Base-by-base conservation (phyloP, 2,797 vertebrate genomes). In the Podargus strigoides region DNA sequence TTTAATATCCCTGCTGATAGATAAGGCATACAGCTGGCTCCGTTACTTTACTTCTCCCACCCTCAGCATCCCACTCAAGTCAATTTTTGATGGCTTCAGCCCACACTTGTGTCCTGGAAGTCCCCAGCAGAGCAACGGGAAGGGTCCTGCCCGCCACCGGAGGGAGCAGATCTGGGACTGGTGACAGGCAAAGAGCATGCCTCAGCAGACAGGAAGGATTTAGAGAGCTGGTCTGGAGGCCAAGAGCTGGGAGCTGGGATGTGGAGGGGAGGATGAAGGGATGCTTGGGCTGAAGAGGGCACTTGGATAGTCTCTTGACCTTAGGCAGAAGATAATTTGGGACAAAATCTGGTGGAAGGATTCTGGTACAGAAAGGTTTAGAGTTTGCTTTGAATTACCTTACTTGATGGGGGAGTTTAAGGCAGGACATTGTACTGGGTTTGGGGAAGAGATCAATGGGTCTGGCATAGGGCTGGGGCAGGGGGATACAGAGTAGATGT, bases 401-500 rank as follows among this genome's bases (percentile, higher is more conserved):
- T 46, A 34, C 18, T 50, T 64, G 32, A 59, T 52, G 39, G 9
- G 28, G 3, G 2, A 34, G 5, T 32, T 15, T 66, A 75, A 86
- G 36, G 47, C 21, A 78, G 23, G 30, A 66, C 26, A 12, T 11
- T 9, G 30, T 27, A 36, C 72, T 0, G 7, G 34, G 7, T 4
- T 1, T 64, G n/a, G 20, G 34, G 27, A 64, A 72, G 49, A 75
- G 22, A 30, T 24, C 1, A 4, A 50, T 30, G 46, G 8, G 42
- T 58, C 62, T 66, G 69, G 13, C 42, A 46, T 0, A 1, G 41
- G 49, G 6, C 32, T 52, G 47, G 37, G 34, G 7, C 37, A n/a
- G 0, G 0, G 6, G 17, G 5, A 16, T 23, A 46, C 18, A 20
- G 16, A 19, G 6, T 1, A 74, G 9, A 10, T 32, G 36, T 64